phyloP scores from a whole-genome alignment of 1,140 invertebrate genomes.

The Mactra quadrangularis region DNA sequence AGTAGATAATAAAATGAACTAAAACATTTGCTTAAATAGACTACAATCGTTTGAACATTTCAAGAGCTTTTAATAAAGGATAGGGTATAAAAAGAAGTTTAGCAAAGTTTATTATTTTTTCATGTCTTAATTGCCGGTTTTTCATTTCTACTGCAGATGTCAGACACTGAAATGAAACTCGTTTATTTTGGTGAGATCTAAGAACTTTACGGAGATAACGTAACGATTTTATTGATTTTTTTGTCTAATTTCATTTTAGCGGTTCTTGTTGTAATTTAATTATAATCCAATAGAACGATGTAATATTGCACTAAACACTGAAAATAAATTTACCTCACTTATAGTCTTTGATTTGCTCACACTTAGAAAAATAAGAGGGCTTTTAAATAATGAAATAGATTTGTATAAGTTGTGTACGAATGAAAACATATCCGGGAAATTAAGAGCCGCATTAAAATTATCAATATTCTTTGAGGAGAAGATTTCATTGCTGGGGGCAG shows the following conservation, averaged over 20 bases:
- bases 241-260: conserved; percentile 14
- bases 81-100: conserved; percentile 28
- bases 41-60: conserved; percentile 32
- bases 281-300: not conserved
- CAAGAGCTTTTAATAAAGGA: conserved; percentile 31
- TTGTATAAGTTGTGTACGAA: not conserved
- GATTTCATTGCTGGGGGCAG: no score
- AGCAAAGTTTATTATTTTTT: conserved; percentile 38
- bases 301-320: not conserved
- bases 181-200: conserved; percentile 31
- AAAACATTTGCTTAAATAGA: conserved; percentile 27
- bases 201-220: conserved; percentile 9
- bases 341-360: not conserved
- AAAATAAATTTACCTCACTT: conserved; percentile 1
- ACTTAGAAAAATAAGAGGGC: not conserved
- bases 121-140: conserved; percentile 20
- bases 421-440: no score
- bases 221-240: conserved; percentile 47
- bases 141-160: conserved; percentile 55
- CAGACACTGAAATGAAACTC: conserved; percentile 16
- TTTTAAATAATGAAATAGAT: not conserved
- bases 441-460: no score
- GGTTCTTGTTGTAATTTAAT: conserved; percentile 30
- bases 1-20: conserved; percentile 15
- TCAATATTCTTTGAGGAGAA: no score